Conservation (phyloP, 2,113 vertebrate species). For the Aleadryas rufinucha region DNA sequence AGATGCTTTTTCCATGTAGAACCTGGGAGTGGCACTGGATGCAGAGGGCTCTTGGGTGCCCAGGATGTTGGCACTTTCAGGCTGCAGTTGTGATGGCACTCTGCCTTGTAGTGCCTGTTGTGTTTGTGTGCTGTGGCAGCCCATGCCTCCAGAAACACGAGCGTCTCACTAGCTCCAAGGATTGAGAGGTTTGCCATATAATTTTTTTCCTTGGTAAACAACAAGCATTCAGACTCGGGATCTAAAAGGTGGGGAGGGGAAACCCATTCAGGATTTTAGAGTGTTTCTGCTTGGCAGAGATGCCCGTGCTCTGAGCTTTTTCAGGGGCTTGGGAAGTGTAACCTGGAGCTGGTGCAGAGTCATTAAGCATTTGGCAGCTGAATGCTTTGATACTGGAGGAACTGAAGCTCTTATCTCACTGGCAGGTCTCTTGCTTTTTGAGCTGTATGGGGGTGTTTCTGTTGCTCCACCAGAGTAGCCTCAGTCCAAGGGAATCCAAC, state of each 20-base stretch:
- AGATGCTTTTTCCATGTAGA: background rate
- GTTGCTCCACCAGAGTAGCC: background rate
- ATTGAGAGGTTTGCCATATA: background rate
- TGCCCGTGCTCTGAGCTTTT: rapidly evolving
- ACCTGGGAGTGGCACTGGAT: background rate
- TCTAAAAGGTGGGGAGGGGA: background rate
- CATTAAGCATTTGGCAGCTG: background rate
- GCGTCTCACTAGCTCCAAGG: background rate
- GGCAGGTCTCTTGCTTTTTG: background rate
- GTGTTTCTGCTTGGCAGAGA: background rate
- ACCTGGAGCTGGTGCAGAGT: background rate
- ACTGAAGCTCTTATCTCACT: background rate
- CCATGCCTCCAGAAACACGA: background rate
- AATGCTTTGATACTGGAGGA: background rate
- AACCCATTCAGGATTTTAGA: background rate
- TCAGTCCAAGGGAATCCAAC: background rate
- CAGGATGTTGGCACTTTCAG: background rate
- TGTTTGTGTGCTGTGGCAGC: background rate
- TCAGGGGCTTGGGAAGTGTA: background rate
- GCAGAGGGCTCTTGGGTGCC: background rate
- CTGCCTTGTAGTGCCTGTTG: background rate
- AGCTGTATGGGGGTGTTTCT: background rate
- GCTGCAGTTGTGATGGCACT: background rate
- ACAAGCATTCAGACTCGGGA: background rate
- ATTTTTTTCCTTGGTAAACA: background rate